These are phyloP conservation scores for Alaudala cheleensis DNA, from an alignment of 2,113 vertebrate species.

Conservation along the genomic window DNA sequence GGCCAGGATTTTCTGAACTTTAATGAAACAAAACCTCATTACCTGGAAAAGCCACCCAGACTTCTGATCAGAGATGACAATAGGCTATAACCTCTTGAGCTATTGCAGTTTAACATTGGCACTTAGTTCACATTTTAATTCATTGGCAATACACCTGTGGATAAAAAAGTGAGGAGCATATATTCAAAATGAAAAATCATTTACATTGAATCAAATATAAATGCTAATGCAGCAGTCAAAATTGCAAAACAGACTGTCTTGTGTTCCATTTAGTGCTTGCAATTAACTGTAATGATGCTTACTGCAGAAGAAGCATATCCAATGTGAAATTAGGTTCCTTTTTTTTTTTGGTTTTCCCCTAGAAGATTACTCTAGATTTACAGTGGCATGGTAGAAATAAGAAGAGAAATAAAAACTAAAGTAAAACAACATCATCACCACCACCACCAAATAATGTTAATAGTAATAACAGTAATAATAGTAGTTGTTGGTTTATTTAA, in stretches of 20 bases:
- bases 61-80: neutral
- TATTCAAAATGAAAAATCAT: neutral
- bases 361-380: neutral
- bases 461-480: no score
- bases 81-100: neutral
- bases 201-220: constrained; percentile 43
- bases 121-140: neutral
- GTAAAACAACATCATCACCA: neutral
- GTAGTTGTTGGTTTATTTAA: neutral
- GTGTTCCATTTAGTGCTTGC: neutral
- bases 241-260: neutral
- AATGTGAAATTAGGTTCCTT: neutral
- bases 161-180: neutral
- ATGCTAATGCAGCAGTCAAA: constrained; percentile 38
- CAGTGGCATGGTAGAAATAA: neutral
- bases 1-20: neutral
- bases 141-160: neutral
- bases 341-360: neutral
- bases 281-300: constrained; percentile 23
- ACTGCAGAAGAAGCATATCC: neutral
- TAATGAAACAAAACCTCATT: neutral
- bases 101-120: neutral
- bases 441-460: no score
- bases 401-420: neutral
- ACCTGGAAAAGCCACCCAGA: neutral